Evolutionary conservation across 2,888 invertebrate genomes (phyloP), one percentile per base, ranked within the genome.

Genomic region (Calameuta filiformis): DNA sequence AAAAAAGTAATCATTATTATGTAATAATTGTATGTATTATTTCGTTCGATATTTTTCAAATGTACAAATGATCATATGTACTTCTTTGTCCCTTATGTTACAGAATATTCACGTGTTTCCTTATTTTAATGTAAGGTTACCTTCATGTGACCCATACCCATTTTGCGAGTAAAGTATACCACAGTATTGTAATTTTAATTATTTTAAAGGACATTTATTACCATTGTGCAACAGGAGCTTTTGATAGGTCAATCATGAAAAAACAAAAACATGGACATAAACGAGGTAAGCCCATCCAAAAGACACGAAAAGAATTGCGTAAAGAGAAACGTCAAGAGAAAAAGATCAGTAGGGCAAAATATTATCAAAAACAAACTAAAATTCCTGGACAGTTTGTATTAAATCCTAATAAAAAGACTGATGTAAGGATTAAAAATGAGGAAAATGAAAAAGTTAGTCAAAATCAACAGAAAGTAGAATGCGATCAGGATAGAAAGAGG

Each of bases 321-420:
- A 96, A 96, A 90, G 94, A 95, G 80, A 94, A 95, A 83, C 92
- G 95, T 23, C 92, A 94, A 79, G 92, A 94, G 77, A 97, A 97
- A 87, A 97, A 96, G 87, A 91, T 93, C 87, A 91, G 91, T 83
- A 92, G 92, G 80, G 91, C 92, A 81, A 92, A 93, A 73, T 93
- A 92, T 88, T 92, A 92, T 84, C 90, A 89, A 35, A 92, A 90
- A 68, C 90, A 88, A 76, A 90, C 87, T 68, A 86, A 90, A 82
- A 69, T 77, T 6, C 85, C 85, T 33, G 90, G 89, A 11, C 86
- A 89, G 81, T 87, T 84, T 83, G 88, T 90, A 68, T 79, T 83
- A 76, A 87, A 85, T 78, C 87, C 71, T 33, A 31, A 71, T 71
- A 56, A 23, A 56, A 91, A 68, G 85, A 89, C 0, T 87, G 92